These are phyloP conservation scores for Pheosia gnoma DNA, from an alignment of 2,888 invertebrate genomes.

Conservation along the genomic window DNA sequence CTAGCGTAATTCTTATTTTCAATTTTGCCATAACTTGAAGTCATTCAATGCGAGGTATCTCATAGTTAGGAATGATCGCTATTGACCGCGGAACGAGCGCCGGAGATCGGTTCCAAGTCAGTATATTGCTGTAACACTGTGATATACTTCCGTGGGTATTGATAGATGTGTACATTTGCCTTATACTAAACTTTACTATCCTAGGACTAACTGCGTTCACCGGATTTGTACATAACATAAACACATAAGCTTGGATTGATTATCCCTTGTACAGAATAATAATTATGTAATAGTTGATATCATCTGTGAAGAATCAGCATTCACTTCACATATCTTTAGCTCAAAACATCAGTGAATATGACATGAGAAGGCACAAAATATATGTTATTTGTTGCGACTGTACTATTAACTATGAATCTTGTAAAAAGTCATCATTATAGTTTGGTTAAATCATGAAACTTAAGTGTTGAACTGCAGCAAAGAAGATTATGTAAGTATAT, in stretches of 20 bases:
- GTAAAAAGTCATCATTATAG: conserved; percentile 4
- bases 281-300: no score
- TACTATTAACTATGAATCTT: not conserved
- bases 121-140: not conserved
- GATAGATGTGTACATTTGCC: no score
- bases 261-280: no score
- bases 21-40: not conserved
- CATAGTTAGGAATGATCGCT: not conserved
- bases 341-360: no score
- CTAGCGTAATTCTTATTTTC: not conserved
- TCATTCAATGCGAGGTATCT: not conserved
- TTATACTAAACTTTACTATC: no score
- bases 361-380: not conserved
- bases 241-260: no score
- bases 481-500: not conserved
- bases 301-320: no score
- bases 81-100: not conserved
- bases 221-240: no score
- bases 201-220: no score
- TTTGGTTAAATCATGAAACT: not conserved
- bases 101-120: not conserved
- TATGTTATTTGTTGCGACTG: not conserved
- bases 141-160: not conserved
- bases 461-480: not conserved
- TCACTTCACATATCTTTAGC: no score